Base-by-base conservation (phyloP, 1,140 invertebrate genomes). In the Lordiphosa collinella region DNA sequence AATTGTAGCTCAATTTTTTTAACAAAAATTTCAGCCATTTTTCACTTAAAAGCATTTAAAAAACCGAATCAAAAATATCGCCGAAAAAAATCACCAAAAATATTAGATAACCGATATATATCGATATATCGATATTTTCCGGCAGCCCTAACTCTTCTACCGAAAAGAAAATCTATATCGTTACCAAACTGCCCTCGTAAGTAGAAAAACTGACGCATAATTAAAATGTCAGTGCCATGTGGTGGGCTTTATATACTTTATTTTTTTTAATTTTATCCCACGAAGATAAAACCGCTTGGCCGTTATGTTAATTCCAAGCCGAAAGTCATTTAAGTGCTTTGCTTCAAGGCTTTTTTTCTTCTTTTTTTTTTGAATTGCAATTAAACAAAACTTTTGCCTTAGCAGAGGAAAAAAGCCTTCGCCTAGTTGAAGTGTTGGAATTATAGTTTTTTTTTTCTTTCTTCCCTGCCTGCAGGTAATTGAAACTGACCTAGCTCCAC, bases 141-240 rank as follows among this genome's bases (percentile, higher is more conserved):
- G n/a, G n/a, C n/a, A n/a, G n/a, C n/a, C n/a, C n/a, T n/a, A n/a
- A n/a, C n/a, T n/a, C n/a, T n/a, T n/a, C n/a, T n/a, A n/a, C n/a
- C n/a, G n/a, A n/a, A n/a, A n/a, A n/a, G n/a, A n/a, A n/a, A n/a
- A n/a, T n/a, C n/a, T n/a, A n/a, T n/a, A n/a, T n/a, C n/a, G n/a
- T n/a, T n/a, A n/a, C n/a, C 16, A 25, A 25, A 7, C 22, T 25
- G 22, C 22, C 22, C 22, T 25, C 22, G 22, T 7, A 1, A 25
- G 22, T 25, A 25, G 22, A 6, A 25, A 25, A 79, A 82, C 70
- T 75, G 71, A 70, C 60, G 76, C 76, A 80, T 80, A 80, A 80
- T 80, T 82, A 80, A 80, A 80, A 80, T 65, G 76, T 80, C 76
- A 80, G 76, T 59, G 76, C 71, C 75, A 80, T 80, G 66, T 76